Evolutionary conservation across 1,140 invertebrate genomes (phyloP), one percentile per base, ranked within the genome.

Genomic region (Neodiprion fabricii): DNA sequence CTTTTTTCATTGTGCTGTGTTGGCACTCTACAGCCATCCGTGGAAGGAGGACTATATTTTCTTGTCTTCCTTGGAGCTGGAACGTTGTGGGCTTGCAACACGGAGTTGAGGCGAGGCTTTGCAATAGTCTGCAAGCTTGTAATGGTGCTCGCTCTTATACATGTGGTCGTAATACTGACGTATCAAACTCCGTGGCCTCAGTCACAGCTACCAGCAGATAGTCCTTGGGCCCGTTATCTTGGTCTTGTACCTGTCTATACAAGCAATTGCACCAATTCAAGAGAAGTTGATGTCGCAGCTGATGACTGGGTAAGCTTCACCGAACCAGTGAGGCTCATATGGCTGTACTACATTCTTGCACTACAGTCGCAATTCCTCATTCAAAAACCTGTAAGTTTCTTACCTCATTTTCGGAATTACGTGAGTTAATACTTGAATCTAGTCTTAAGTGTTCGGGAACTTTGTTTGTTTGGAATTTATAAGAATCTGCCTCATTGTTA

Each of bases 131-230:
- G 94, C 79, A 90, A 92, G 53, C 89, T 93, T 70, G 80, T 97
- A 10, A 92, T 96, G 88, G 83, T 93, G 3, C 91, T 96, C 76
- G 92, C 95, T 77, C 92, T 92, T 1, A 80, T 92, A 14, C 97
- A 99, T 82, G 92, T 97, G 68, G 81, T 92, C 0, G 87, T 92
- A 7, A 82, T 98, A n/a, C 93, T 96, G 77, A 88, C 94, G 1
- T 98, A 98, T 84, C 97, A 99, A 87, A 93, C 95, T 78, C 92
- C 95, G 79, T 95, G 94, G 91, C 89, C 94, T 71, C 95, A 97
- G 79, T 91, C 94, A 47, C 82, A 92, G 7, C 83, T 97, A 67
- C 90, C 92, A 11, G 89, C 92, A 0, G 92, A 94, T 82, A 93
- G 90, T 79, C 88, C 91, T 2, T 91, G 93, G 82, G 91, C 93